A percentile compares a stretch with the other conserved stretches of the same genome.
Evolutionary conservation across 53 echinoderm and acorn worm genomes (phyloP).

Genomic region (Henricia sp.): DNA sequence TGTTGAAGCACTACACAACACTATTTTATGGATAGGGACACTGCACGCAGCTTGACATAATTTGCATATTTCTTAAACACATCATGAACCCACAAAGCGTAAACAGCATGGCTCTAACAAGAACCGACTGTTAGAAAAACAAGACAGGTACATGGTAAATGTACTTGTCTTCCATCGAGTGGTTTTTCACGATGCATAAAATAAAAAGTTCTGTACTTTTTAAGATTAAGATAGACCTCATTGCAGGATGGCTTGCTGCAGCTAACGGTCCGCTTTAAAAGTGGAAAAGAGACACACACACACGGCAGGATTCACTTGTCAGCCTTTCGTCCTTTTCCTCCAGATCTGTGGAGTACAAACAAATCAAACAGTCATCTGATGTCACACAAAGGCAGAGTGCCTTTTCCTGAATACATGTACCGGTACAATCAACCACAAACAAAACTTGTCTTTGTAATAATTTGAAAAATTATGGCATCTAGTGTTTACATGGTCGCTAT

Average conservation of each 20-base stretch:
- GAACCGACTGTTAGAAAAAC: neutral
- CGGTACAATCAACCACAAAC: neutral
- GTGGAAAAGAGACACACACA: conserved; percentile 14
- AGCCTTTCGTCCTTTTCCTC: conserved; percentile 83
- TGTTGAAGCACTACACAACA: neutral
- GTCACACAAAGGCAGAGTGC: neutral
- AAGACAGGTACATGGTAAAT: neutral
- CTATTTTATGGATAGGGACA: neutral
- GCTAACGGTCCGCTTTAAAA: neutral
- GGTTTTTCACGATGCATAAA: neutral
- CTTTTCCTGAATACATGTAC: neutral
- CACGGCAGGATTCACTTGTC: conserved; percentile 73
- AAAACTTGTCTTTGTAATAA: neutral
- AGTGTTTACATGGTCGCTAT: neutral
- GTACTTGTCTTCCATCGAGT: neutral
- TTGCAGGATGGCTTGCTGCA: neutral
- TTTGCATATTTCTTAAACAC: conserved; percentile 21
- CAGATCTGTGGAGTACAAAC: conserved; percentile 57
- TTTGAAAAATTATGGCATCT: neutral
- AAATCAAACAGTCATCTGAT: neutral
- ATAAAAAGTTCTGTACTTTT: neutral
- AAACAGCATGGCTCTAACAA: neutral
- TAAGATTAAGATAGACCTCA: neutral
- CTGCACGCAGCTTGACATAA: neutral
- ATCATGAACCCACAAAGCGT: neutral